Conservation (phyloP, 2,888 invertebrate genomes). For the Cinara cedri region DNA sequence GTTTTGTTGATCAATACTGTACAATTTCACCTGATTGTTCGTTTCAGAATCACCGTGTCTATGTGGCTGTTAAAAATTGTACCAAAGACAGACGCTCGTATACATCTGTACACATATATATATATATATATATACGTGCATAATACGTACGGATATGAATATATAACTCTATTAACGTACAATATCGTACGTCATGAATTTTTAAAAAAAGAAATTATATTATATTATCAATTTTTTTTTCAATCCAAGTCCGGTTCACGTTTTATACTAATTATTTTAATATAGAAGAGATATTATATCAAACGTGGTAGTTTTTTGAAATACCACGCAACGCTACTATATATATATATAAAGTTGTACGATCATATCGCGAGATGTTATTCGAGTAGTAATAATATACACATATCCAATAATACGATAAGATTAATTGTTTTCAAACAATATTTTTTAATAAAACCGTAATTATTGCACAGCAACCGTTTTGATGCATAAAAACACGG, state of each 20-base stretch:
- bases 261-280: background rate
- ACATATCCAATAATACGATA: slow-evolving; percentile 1
- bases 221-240: slow-evolving; percentile 2
- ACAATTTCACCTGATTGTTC: too few relatives aligned
- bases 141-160: too few relatives aligned
- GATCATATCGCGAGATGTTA: slow-evolving; percentile 17
- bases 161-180: too few relatives aligned
- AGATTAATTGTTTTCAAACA: slow-evolving; percentile 2
- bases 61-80: too few relatives aligned
- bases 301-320: background rate
- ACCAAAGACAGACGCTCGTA: background rate
- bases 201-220: background rate
- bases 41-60: too few relatives aligned
- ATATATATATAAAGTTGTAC: too few relatives aligned
- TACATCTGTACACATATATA: too few relatives aligned
- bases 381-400: slow-evolving; percentile 41
- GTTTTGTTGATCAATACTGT: too few relatives aligned
- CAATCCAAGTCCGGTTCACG: background rate
- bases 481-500: background rate
- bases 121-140: too few relatives aligned
- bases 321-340: background rate
- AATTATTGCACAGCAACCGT: background rate
- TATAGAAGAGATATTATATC: background rate
- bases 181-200: background rate
- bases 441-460: slow-evolving; percentile 15